Evolutionary conservation across 2,888 invertebrate species (phyloP), one percentile per base, ranked within the genome.

Genomic region (Melikaiella ostensackeni): DNA sequence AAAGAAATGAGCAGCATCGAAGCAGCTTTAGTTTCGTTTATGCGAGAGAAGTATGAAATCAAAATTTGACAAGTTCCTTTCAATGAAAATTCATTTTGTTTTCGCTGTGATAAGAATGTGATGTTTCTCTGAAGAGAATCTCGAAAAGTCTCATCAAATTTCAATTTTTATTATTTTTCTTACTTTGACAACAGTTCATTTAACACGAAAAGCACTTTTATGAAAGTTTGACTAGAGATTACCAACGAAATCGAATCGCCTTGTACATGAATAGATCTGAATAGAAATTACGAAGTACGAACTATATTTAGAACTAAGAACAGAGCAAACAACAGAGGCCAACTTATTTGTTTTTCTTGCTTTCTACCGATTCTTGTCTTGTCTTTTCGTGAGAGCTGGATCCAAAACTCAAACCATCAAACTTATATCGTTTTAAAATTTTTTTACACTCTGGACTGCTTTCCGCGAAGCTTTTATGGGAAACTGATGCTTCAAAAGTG

Each of bases 371-470:
- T 9, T 70, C 70, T 50, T 70, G 70, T 50, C 50, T 70, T 13
- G 42, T 27, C 46, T 70, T 70, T 33, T 70, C 70, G n/a, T 70
- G 70, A 64, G 74, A 30, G 61, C 35, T 30, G 42, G 30, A 35
- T 1, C 64, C 75, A 78, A 75, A 59, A 70, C 30, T 70, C 30
- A 70, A 63, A 9, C n/a, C 59, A 9, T 89, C 89, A 35, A 77
- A 75, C 64, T 89, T 89, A 46, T 87, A 83, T 74, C 86, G 85
- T 75, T 89, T 89, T 13, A 83, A 80, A 24, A 83, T 57, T 75
- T 89, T 89, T 61, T 83, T 84, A 24, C 82, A 75, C 6, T 89
- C 89, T 1, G 82, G 74, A 55, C 81, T 85, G 75, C 66, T 61
- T 27, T 88, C 88, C 24, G 77, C 75, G 81, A 77, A 84, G 35